Evolutionary conservation across 2,888 invertebrate genomes (phyloP), one percentile per base, ranked within the genome.

Genomic region (Oscheius sp.): DNA sequence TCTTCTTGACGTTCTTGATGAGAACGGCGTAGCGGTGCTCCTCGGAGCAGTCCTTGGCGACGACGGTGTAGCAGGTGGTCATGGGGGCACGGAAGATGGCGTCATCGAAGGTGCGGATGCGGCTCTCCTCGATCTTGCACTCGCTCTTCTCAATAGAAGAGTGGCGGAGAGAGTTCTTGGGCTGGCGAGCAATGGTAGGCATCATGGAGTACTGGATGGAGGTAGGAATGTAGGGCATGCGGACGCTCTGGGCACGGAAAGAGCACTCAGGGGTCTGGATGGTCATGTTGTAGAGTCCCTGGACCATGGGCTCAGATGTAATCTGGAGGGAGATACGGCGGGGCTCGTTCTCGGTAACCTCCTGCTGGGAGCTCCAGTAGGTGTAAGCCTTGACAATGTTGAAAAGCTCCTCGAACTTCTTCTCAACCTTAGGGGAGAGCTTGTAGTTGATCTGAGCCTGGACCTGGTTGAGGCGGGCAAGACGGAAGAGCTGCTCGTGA

Each of bases 21-120:
- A 90, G 81, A 53, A 90, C 89, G 76, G 89, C 90, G 81, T 90
- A 88, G 68, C 85, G 84, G 75, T 87, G 84, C 71, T 81, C 59
- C 42, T 86, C 81, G 32, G 89, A 87, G 82, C 90, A 90, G 81
- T 91, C 90, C 85, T 90, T 90, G 79, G 89, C 89, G 76, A 90
- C 76, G 47, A 91, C 85, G 66, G 89, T 87, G 82, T 87, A 89
- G 85, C 90, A 91, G 59, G 76, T 83, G 71, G 85, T 81, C 66
- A 87, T 70, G 50, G 87, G 85, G 55, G 83, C 85, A 35, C 82
- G 76, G 82, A 81, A 87, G 73, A 70, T 63, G 51, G 85, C 80
- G 33, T 82, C 79, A 76, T 89, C 90, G 81, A 89, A 89, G 62
- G 89, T 89, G 73, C 74, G 70, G 73, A 89, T 75, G 58, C 77